Evolutionary conservation across 2,888 invertebrate species (phyloP).

Genomic region (Ephialtes manifestator): DNA sequence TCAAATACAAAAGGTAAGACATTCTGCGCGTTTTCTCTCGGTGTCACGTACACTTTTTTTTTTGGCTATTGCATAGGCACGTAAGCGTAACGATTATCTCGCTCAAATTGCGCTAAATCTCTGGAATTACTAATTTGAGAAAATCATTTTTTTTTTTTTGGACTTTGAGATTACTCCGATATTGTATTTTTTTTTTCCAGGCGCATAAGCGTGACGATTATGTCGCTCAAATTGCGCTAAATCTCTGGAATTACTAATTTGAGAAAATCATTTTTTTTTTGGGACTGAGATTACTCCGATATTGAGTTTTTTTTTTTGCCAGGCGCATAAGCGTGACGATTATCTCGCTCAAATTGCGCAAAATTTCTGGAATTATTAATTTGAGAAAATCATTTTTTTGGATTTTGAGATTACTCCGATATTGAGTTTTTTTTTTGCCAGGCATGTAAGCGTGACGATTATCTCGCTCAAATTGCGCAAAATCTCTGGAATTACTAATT

Average conservation of each 20-base stretch:
- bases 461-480: neutral
- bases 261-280: no score
- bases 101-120: neutral
- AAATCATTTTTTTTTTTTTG: neutral
- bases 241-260: no score
- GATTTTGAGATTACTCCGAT: neutral
- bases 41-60: slow-evolving; percentile 35
- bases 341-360: neutral
- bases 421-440: slow-evolving; percentile 33
- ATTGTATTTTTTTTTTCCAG: no score
- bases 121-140: neutral
- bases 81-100: neutral
- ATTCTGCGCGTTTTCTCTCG: neutral
- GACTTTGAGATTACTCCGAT: no score
- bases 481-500: neutral
- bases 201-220: no score
- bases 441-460: neutral
- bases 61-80: slow-evolving; percentile 36
- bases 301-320: no score
- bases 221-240: no score
- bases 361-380: neutral
- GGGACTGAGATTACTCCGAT: no score
- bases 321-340: neutral
- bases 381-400: neutral
- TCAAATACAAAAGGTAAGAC: slow-evolving; percentile 92